phyloP scores from a whole-genome alignment of 2,113 vertebrate species.

The Atrichornis clamosus region DNA sequence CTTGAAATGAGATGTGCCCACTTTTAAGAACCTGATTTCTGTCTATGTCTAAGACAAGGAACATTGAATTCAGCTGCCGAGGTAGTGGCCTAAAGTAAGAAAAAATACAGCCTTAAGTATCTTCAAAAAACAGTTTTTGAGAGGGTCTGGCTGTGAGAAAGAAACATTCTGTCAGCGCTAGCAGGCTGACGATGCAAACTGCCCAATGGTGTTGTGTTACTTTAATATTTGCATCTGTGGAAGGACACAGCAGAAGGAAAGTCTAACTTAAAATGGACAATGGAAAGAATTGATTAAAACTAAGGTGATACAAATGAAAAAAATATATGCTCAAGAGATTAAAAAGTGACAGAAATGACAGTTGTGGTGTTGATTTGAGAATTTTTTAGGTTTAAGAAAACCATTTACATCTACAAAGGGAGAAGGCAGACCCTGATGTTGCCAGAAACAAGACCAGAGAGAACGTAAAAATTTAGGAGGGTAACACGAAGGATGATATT shows the following conservation, averaged over 20 bases:
- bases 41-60: neutral
- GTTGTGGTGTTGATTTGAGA: neutral
- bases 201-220: neutral
- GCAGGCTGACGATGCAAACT: neutral
- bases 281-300: neutral
- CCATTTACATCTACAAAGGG: neutral
- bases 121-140: neutral
- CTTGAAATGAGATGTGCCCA: neutral
- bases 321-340: neutral
- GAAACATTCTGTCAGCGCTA: neutral
- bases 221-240: neutral
- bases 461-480: neutral
- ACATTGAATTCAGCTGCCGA: neutral
- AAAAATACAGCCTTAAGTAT: neutral
- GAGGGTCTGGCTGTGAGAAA: neutral
- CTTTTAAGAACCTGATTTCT: neutral
- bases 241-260: neutral
- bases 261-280: neutral
- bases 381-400: neutral
- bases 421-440: neutral
- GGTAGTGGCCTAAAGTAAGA: neutral
- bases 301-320: neutral
- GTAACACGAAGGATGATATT: neutral
- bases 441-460: neutral
- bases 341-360: neutral